Base-by-base conservation (phyloP, 2,797 vertebrate species). In the Loris lydekkerianus region DNA sequence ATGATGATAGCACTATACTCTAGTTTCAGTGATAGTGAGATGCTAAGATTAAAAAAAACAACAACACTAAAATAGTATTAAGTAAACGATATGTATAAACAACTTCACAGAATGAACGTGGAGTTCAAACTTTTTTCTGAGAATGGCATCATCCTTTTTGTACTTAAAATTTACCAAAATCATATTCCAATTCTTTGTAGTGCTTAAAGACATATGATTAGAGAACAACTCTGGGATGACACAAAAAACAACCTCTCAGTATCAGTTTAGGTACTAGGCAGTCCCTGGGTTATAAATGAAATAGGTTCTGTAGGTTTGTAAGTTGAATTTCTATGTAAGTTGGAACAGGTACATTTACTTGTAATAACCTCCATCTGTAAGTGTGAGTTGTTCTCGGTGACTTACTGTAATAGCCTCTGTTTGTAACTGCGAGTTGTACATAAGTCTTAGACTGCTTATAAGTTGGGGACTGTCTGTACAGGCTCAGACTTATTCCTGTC, bases 111-210 rank as follows among this genome's bases (percentile, higher is more conserved):
- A 94, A 80, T 63, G 25, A 61, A 89, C 61, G 37, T 21, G 65
- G 31, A 91, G 27, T 86, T 53, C 21, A 61, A n/a, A 96, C 73
- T 67, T 87, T 70, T 86, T 61, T 90, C n/a, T 93, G 37, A 90
- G 49, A 94, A 97, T 67, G 61, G 65, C 18, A 86, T 8, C 13
- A 53, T 63, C 29, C 11, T 61, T 78, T 90, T 40, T 75, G 9
- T 17, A 75, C 37, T 83, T 91, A 87, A 93, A 95, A 86, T 86
- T 94, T 77, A 75, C 20, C 46, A 46, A 92, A 90, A 78, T 65
- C 20, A 61, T 77, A 87, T 40, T 92, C 40, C 87, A 65, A 89
- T 46, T 89, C 58, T 78, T 49, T 34, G 13, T 37, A 93, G 15
- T 67, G 25, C 27, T 87, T 73, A 93, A 81, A 46, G 2, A 93